phyloP scores from a whole-genome alignment of 2,888 invertebrate species.

The Neoascia interrupta region DNA sequence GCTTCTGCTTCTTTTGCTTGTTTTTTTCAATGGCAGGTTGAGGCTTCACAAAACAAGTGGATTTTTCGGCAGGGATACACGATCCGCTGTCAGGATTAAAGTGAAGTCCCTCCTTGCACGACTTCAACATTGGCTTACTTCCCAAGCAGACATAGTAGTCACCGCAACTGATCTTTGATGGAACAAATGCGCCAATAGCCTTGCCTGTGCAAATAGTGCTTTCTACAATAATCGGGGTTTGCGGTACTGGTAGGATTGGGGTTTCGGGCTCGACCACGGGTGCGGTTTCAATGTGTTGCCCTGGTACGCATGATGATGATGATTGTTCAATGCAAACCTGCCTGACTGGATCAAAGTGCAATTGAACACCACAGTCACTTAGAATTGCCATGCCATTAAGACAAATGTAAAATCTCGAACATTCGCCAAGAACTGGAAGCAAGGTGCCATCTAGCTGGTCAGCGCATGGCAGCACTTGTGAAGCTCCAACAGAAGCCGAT shows the following conservation, averaged over 20 bases:
- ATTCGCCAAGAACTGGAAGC: slow-evolving; percentile 25
- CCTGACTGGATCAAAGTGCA: slow-evolving; percentile 23
- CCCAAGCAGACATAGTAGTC: slow-evolving; percentile 45
- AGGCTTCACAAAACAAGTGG: slow-evolving; percentile 16
- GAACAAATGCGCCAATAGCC: slow-evolving; percentile 33
- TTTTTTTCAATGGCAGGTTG: too few relatives aligned
- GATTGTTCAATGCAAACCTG: slow-evolving; percentile 33
- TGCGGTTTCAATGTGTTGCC: background rate
- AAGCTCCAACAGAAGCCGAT: background rate
- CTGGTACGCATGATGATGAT: slow-evolving; percentile 1
- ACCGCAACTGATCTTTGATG: slow-evolving; percentile 32
- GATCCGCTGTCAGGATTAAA: slow-evolving; percentile 8
- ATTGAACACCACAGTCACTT: slow-evolving; percentile 3
- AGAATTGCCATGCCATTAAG: slow-evolving; percentile 10
- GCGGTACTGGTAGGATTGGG: background rate
- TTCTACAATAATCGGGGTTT: background rate
- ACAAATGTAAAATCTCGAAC: slow-evolving; percentile 35
- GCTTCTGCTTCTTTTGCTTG: background rate
- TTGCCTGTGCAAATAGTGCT: slow-evolving; percentile 22
- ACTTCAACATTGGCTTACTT: slow-evolving; percentile 6
- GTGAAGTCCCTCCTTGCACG: slow-evolving; percentile 1
- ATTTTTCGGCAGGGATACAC: slow-evolving; percentile 2
- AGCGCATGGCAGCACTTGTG: background rate
- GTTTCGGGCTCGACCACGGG: background rate
- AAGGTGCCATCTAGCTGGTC: slow-evolving; percentile 18